Conservation (phyloP, 2,797 vertebrate genomes). For the Alauda arvensis region DNA sequence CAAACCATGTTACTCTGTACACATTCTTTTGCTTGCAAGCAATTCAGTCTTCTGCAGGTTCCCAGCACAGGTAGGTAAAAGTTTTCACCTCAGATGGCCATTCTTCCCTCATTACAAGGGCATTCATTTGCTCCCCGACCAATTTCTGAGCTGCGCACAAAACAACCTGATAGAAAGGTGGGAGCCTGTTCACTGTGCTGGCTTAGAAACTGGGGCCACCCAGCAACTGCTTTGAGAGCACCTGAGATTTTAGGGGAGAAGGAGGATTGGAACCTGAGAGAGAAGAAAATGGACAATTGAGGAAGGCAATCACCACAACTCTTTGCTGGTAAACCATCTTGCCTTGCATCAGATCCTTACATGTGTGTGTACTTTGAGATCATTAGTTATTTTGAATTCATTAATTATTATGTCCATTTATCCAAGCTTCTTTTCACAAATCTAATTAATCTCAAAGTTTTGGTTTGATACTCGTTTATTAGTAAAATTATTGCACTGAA, state of each 20-base stretch:
- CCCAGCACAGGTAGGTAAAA: background rate
- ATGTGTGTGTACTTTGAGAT: background rate
- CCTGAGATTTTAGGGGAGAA: background rate
- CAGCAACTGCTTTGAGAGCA: background rate
- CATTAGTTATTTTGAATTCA: background rate
- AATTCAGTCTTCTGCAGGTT: background rate
- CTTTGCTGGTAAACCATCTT: background rate
- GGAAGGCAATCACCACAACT: background rate
- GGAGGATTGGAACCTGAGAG: background rate
- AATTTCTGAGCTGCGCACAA: background rate
- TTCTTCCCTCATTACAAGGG: background rate
- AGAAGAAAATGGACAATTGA: background rate
- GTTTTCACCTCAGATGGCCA: background rate
- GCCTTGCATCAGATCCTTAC: background rate
- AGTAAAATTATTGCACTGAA: background rate
- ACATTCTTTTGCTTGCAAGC: background rate
- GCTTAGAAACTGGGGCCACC: background rate
- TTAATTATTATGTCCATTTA: background rate
- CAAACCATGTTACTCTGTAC: background rate
- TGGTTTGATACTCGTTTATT: background rate
- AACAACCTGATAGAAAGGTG: background rate
- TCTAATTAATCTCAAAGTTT: background rate
- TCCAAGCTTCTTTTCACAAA: background rate
- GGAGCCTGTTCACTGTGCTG: background rate
- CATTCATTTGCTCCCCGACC: background rate